Conservation (phyloP, 2,113 vertebrate species). For the Thymallus thymallus region DNA sequence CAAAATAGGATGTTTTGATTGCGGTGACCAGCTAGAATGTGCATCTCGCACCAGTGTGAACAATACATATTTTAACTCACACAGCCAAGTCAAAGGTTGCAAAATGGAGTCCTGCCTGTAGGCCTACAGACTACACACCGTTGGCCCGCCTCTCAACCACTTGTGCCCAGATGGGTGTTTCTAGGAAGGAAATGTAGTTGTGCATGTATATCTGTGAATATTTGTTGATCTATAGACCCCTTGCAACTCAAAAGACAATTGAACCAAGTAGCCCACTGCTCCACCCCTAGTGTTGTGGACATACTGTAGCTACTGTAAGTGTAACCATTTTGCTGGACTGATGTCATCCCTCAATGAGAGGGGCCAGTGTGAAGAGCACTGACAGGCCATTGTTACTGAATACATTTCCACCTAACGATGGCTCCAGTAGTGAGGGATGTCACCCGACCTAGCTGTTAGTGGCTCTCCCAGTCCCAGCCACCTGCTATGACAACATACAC, state of each 20-base stretch:
- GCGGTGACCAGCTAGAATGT: too few relatives aligned
- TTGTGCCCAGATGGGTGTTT: neutral
- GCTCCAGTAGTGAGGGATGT: constrained; percentile 50
- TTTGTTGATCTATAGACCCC: constrained; percentile 32
- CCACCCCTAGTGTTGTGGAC: constrained; percentile 7
- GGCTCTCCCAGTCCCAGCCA: constrained; percentile 43
- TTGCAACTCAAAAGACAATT: constrained; percentile 19
- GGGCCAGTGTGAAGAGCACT: constrained; percentile 20
- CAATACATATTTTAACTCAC: too few relatives aligned
- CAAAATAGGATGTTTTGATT: too few relatives aligned
- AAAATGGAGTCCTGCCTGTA: too few relatives aligned
- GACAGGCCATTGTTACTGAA: constrained; percentile 57
- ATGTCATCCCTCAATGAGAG: constrained; percentile 38
- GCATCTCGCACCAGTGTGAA: too few relatives aligned
- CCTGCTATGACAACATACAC: constrained; percentile 43
- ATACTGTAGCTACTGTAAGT: constrained; percentile 13
- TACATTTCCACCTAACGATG: constrained; percentile 32
- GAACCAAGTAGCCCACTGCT: neutral
- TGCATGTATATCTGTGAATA: neutral
- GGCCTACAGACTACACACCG: neutral
- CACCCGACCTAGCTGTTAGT: constrained; percentile 39
- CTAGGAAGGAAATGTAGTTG: neutral
- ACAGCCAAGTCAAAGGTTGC: too few relatives aligned
- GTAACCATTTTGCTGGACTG: constrained; percentile 27
- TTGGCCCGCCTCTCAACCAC: neutral